phyloP scores from a whole-genome alignment of 2,113 vertebrate genomes.

The Coptodon rendalli region DNA sequence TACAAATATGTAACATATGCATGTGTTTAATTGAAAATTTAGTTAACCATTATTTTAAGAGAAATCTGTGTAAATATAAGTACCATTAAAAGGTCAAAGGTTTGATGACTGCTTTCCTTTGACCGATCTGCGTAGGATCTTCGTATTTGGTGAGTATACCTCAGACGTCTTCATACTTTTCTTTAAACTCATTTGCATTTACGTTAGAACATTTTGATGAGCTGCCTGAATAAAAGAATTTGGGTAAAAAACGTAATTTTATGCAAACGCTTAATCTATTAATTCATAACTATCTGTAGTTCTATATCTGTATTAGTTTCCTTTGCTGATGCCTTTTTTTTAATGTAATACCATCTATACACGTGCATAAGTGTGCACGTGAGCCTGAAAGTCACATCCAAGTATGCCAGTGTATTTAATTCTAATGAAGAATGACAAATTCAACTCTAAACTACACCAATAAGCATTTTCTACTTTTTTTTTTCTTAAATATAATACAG shows the following conservation, averaged over 20 bases:
- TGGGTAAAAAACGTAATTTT: background rate
- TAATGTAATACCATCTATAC: background rate
- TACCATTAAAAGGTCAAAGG: background rate
- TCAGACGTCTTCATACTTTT: background rate
- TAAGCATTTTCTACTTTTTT: fast-evolving
- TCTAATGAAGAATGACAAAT: background rate
- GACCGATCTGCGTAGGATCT: background rate
- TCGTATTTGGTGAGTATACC: background rate
- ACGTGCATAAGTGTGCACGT: background rate
- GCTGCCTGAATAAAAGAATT: background rate
- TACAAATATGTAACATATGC: background rate
- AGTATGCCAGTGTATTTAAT: background rate
- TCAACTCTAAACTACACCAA: background rate
- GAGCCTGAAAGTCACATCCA: background rate
- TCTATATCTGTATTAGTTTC: background rate
- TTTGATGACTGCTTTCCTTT: background rate
- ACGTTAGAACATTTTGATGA: background rate
- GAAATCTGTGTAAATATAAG: background rate
- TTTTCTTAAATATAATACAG: background rate
- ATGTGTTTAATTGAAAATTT: background rate
- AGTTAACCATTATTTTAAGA: background rate
- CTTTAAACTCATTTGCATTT: background rate
- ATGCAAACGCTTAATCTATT: background rate
- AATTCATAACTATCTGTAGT: background rate
- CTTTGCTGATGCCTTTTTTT: background rate